A percentile compares a stretch with the other conserved stretches of the same genome.
These are phyloP conservation scores for Dynastes maya DNA, from an alignment of 2,888 invertebrate species.

Conservation along the genomic window DNA sequence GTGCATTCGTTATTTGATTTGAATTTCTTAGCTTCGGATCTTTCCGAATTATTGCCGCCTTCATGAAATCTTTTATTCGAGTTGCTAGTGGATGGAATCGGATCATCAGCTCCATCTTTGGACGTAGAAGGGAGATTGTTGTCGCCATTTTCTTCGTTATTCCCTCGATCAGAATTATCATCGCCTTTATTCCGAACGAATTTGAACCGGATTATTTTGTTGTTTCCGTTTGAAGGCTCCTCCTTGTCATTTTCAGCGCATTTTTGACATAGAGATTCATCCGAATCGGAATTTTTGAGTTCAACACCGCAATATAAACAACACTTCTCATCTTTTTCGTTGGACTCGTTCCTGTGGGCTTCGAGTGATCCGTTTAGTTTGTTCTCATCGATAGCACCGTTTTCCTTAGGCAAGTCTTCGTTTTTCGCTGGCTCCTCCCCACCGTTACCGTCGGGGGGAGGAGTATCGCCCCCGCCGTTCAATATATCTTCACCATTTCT, in stretches of 20 bases:
- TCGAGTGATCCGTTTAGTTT: neutral
- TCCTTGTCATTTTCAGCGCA: neutral
- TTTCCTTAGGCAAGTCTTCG: neutral
- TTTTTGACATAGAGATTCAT: neutral
- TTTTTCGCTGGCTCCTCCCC: neutral
- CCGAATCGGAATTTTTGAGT: neutral
- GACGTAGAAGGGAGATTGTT: neutral
- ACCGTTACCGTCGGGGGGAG: too few species aligned
- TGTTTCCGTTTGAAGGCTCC: neutral
- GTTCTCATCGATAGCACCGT: neutral
- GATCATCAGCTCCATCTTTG: neutral
- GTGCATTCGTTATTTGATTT: neutral
- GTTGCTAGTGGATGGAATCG: neutral
- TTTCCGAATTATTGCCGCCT: neutral
- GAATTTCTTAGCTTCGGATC: slow-evolving; percentile 4
- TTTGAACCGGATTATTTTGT: slow-evolving; percentile 8
- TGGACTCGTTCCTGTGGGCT: neutral
- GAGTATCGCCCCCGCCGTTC: too few species aligned
- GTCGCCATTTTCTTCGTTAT: neutral
- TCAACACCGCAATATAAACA: neutral
- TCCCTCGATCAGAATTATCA: neutral
- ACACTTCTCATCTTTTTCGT: neutral
- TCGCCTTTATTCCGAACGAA: neutral
- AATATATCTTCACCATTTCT: neutral
- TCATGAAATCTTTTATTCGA: slow-evolving; percentile 1